Base-by-base conservation (phyloP, 1,140 invertebrate species). In the Sesamia nonagrioides region DNA sequence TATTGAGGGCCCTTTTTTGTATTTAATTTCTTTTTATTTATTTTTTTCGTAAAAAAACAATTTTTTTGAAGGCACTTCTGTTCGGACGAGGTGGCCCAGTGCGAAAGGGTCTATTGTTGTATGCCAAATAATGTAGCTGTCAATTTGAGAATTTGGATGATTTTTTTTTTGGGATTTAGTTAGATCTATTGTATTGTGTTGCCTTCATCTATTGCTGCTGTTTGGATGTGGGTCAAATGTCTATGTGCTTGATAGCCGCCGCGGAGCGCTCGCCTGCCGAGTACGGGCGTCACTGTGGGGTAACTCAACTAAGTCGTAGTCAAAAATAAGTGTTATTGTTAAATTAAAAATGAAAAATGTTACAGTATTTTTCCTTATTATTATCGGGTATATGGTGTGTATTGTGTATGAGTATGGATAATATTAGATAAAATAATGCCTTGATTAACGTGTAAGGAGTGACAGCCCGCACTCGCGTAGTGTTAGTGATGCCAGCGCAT, bases 81-180 rank as follows among this genome's bases (percentile, higher is more conserved):
- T 97, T 97, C 97, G 97, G 97, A 97, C 97, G 97, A 97, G 96
- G 96, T 97, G 97, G 97, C 97, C 97, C 97, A 97, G 96, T 97
- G 96, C 95, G 94, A 60, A 33, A 45, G 21, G 35, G 95, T 95
- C 96, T 93, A 89, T 91, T 91, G 92, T 93, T 90, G 90, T 76
- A 80, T 82, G 73, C 80, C 84, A 78, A 91, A 88, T 77, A 86
- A 87, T 88, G 90, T 92, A 76, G 79, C 69, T 84, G 80, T 88
- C 82, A 72, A 81, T 86, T 80, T 80, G 35, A 37, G 78, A 81
- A 86, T 80, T 79, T 78, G 76, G 78, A 63, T 27, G 27, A 27
- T 63, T 84, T 82, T 82, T 63, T 77, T 88, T 83, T 85, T 85
- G 88, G 87, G 87, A 87, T 85, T 90, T 90, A 89, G 91, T 90